phyloP scores from a whole-genome alignment of 2,113 vertebrate species.

The Chaetorhynchus papuensis region DNA sequence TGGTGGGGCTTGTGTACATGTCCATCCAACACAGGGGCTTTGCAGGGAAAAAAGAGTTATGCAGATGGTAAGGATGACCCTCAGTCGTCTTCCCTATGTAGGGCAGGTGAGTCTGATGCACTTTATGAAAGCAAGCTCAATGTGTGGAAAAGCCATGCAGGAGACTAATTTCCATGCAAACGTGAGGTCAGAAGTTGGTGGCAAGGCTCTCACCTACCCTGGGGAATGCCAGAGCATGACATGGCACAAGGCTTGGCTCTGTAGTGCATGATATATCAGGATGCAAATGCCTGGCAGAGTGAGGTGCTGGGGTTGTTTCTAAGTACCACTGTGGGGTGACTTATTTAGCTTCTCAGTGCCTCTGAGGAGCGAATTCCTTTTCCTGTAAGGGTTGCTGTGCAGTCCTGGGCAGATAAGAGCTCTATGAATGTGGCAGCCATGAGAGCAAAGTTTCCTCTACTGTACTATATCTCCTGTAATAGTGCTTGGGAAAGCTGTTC shows the following conservation, averaged over 20 bases:
- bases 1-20: rapidly evolving
- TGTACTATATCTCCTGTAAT: neutral
- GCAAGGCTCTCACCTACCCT: neutral
- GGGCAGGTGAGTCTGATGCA: neutral
- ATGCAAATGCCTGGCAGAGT: too few relatives aligned
- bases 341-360: neutral
- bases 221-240: neutral
- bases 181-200: neutral
- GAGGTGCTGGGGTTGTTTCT: neutral
- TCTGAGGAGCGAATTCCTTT: neutral
- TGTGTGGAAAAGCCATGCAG: neutral
- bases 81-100: neutral
- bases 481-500: neutral
- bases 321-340: neutral
- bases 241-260: neutral
- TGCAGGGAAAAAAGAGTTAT: neutral
- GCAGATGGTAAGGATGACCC: neutral
- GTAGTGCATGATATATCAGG: too few relatives aligned
- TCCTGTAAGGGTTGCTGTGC: neutral
- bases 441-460: neutral
- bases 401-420: neutral
- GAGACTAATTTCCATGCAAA: neutral
- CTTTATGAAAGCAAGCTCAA: neutral
- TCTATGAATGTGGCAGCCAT: neutral
- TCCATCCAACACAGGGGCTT: neutral